These are phyloP conservation scores for Diacarnus erythraeanus DNA, from an alignment of 37 sponge, comb jelly and placozoan species.

Conservation along the genomic window DNA sequence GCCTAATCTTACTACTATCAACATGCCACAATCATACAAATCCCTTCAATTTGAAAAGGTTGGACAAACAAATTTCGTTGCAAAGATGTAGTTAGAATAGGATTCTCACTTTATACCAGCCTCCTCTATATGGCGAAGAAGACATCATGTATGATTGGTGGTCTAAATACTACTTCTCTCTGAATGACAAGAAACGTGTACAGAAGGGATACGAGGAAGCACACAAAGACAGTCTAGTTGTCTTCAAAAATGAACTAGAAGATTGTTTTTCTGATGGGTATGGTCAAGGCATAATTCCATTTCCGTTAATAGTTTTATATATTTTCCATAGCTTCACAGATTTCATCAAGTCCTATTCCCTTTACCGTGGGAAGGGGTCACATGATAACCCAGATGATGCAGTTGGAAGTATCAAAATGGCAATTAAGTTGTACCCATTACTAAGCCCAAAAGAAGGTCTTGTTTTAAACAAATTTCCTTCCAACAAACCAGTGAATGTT, in stretches of 20 bases:
- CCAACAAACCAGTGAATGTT: slow-evolving; percentile 54
- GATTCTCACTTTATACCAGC: no score
- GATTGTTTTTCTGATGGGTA: no score
- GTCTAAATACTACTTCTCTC: slow-evolving; percentile 89
- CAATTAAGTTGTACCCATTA: background rate
- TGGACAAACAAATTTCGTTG: no score
- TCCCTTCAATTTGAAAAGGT: no score
- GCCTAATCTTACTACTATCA: no score
- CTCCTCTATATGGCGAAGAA: no score
- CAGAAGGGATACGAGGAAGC: slow-evolving; percentile 69
- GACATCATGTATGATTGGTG: slow-evolving; percentile 98
- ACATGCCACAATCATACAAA: no score
- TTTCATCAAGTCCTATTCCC: slow-evolving; percentile 67
- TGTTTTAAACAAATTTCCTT: no score
- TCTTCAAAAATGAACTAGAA: slow-evolving; percentile 61
- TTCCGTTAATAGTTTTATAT: no score
- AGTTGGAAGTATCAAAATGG: slow-evolving; percentile 33
- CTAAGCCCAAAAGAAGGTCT: background rate
- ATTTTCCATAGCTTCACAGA: slow-evolving; percentile 52
- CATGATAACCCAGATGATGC: slow-evolving; percentile 65
- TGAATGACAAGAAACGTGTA: slow-evolving; percentile 33
- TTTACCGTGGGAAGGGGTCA: slow-evolving; percentile 85
- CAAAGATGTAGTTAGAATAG: no score
- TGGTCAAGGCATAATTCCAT: no score
- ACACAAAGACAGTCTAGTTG: no score